phyloP scores from a whole-genome alignment of 2,113 vertebrate species.

The Catharus fuscescens region DNA sequence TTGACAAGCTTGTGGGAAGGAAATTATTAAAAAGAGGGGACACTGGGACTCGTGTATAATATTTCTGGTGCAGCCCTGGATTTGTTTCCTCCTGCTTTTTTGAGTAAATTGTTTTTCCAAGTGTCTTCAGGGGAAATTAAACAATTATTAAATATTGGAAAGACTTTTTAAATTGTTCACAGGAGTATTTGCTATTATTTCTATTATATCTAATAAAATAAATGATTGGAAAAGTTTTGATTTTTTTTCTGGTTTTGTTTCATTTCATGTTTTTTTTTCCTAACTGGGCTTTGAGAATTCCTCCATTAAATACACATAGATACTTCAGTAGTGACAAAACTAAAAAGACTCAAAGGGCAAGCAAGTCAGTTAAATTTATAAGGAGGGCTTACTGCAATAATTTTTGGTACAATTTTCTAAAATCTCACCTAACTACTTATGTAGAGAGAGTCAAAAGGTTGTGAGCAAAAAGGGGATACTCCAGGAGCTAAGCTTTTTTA shows the following conservation, averaged over 20 bases:
- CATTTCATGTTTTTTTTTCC: rapidly evolving
- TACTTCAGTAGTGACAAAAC: neutral
- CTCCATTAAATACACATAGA: neutral
- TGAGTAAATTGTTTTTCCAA: neutral
- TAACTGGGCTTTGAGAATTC: neutral
- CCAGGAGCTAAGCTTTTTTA: neutral
- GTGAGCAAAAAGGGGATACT: neutral
- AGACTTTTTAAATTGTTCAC: neutral
- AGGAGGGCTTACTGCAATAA: neutral
- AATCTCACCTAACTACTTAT: neutral
- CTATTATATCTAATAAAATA: neutral
- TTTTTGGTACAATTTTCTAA: neutral
- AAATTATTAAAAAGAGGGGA: neutral
- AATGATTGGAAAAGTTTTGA: rapidly evolving
- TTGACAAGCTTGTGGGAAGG: neutral
- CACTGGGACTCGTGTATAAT: neutral
- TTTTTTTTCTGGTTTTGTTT: neutral
- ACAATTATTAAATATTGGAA: neutral
- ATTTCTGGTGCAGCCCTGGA: neutral
- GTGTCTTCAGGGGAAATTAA: neutral
- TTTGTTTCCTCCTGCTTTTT: neutral
- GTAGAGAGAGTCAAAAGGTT: rapidly evolving
- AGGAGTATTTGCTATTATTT: neutral
- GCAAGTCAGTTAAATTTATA: neutral
- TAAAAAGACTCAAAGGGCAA: neutral